Conservation (phyloP, 2,113 vertebrate species). For the Muntiacus reevesi region DNA sequence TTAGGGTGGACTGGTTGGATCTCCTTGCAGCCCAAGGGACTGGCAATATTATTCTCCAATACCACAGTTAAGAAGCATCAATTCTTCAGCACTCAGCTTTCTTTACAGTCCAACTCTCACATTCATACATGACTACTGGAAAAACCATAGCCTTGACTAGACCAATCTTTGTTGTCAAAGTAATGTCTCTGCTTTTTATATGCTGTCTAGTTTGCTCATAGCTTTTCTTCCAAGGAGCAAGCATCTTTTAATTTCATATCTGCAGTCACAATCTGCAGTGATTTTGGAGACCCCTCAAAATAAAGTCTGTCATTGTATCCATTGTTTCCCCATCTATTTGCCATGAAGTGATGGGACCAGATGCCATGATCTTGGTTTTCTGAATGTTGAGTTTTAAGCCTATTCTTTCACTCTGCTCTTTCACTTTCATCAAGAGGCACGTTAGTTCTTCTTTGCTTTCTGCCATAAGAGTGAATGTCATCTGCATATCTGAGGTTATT, state of each 20-base stretch:
- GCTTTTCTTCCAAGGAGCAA: neutral
- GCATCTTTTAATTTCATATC: neutral
- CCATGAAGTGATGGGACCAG: neutral
- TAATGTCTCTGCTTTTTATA: neutral
- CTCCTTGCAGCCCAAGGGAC: neutral
- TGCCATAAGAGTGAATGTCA: neutral
- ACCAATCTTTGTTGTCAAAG: neutral
- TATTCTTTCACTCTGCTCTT: neutral
- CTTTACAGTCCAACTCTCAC: neutral
- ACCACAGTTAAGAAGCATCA: neutral
- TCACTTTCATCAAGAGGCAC: neutral
- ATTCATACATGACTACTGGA: neutral
- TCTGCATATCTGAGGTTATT: neutral
- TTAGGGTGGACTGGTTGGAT: neutral
- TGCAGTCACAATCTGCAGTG: neutral
- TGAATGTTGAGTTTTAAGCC: neutral
- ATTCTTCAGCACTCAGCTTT: neutral
- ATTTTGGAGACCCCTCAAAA: neutral
- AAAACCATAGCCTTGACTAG: neutral
- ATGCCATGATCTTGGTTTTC: neutral
- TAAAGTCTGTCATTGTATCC: neutral
- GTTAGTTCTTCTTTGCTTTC: rapidly evolving
- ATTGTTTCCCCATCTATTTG: too few species aligned
- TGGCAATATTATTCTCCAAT: neutral
- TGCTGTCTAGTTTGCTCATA: neutral